Conservation (phyloP, 2,888 invertebrate genomes). For the Xanthia icteritia region DNA sequence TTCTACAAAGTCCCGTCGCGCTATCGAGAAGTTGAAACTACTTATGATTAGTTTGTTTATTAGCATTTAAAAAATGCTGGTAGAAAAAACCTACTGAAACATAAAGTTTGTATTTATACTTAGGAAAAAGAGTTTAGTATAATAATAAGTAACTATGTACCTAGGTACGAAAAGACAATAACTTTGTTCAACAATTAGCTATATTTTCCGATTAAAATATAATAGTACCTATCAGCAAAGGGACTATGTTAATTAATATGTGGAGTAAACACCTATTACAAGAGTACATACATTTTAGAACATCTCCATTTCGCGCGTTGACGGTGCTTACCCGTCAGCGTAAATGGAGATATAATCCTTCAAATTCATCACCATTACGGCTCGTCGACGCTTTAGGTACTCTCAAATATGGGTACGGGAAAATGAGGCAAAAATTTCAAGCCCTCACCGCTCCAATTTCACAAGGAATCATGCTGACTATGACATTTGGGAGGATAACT, state of each 20-base stretch:
- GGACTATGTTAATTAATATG: background rate
- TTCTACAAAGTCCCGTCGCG: too few relatives aligned
- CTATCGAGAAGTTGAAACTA: too few relatives aligned
- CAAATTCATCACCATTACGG: slow-evolving; percentile 68
- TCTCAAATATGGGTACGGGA: slow-evolving; percentile 51
- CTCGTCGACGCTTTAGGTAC: slow-evolving; percentile 66
- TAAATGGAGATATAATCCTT: slow-evolving; percentile 65
- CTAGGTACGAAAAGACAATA: too few relatives aligned
- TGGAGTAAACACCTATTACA: slow-evolving; percentile 26
- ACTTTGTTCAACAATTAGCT: too few relatives aligned
- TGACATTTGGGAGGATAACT: slow-evolving; percentile 67
- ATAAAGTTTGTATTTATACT: too few relatives aligned
- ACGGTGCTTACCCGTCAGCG: slow-evolving; percentile 43
- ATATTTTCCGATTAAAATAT: background rate
- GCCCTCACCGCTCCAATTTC: slow-evolving; percentile 63
- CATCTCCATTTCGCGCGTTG: slow-evolving; percentile 27
- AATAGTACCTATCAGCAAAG: background rate
- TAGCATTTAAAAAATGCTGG: background rate
- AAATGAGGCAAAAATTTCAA: slow-evolving; percentile 70
- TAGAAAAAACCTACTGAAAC: too few relatives aligned
- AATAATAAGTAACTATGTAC: too few relatives aligned
- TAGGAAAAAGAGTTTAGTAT: too few relatives aligned
- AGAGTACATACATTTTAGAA: slow-evolving; percentile 25
- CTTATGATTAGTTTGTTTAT: background rate
- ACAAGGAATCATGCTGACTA: slow-evolving; percentile 70